Evolutionary conservation across 2,797 vertebrate species (phyloP), one percentile per base, ranked within the genome.

Genomic region (Labeo calbasu): DNA sequence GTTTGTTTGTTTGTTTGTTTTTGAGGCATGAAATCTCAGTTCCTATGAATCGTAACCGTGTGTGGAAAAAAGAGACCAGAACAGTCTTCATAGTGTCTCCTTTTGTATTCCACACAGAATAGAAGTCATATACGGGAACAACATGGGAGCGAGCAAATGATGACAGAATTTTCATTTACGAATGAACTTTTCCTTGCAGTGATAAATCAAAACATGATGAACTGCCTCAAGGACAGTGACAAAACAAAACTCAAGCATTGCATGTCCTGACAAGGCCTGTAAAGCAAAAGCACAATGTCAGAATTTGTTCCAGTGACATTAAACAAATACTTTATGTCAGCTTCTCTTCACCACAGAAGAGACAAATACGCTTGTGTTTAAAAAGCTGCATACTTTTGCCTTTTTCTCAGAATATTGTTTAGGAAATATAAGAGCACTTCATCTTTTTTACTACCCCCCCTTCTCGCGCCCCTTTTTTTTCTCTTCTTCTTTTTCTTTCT

Each of bases 341-440:
- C 25, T 55, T 53, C 21, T 12, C 46, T 84, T 86, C 63, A 65
- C 40, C 57, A 77, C 15, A 36, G 55, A 78, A 71, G 32, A 53
- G 43, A 84, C 79, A 84, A 85, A 79, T 79, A 75, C 82, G 53
- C 59, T 57, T 73, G 53, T 72, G 61, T 85, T 81, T 73, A 79
- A 80, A 69, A 85, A 75, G 46, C 88, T 86, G 55, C 77, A 72
- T 28, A 72, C 61, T 82, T 85, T 85, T 3, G 50, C 65, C 65
- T 46, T 50, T 77, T 91, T 91, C 89, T 77, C 63, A 88, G 88
- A 88, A 84, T 82, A 86, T 82, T 91, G 72, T 93, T 91, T 91
- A 86, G 88, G 88, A 93, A 93, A 93, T 90, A 91, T 89, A 87
- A 89, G 89, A 91, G 91, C 92, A 88, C 89, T 92, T 88, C 88